Base-by-base conservation (phyloP, 2,888 invertebrate genomes). In the Nasonovia ribisnigri region DNA sequence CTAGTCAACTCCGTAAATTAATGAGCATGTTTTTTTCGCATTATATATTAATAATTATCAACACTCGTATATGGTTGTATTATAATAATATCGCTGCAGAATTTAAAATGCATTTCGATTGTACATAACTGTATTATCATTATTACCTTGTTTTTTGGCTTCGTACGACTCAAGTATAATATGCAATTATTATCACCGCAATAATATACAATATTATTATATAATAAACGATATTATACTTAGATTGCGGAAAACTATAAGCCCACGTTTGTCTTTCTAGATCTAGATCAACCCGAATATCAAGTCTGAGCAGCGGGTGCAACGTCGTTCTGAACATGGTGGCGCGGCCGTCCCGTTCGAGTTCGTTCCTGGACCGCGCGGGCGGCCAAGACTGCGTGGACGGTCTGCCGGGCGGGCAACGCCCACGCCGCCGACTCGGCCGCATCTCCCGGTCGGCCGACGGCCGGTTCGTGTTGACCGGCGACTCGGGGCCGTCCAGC, bases 201-300 rank as follows among this genome's bases (percentile, higher is more conserved):
- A 10, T 46, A 11, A 20, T 43, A 57, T 36, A n/a, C 10, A 36
- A 51, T 51, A 51, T 51, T 51, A 20, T 51, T 11, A 60, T 77
- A 36, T 36, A 29, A 60, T 13, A 77, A 5, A 77, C 36, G 36
- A 36, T 36, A 20, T 4, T 36, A 20, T 4, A 67, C 77, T 77
- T 77, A 77, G 42, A 77, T 1, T 20, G n/a, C 16, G 6, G 5
- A 67, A 16, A n/a, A 67, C 16, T 16, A n/a, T 4, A 67, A n/a
- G 5, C 13, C 5, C n/a, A 1, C 36, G 36, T 29, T 42, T 46
- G 46, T 67, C n/a, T 10, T 60, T 90, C n/a, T 57, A 92, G 86
- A 86, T 87, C 97, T 98, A 97, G 98, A 97, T 97, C 98, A 97
- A 97, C 98, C 98, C 97, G 98, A 98, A 97, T 98, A 98, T 98